A percentile compares a stretch with the other conserved stretches of the same genome.
Evolutionary conservation across 2,888 invertebrate genomes (phyloP).

Genomic region (Troides helena): DNA sequence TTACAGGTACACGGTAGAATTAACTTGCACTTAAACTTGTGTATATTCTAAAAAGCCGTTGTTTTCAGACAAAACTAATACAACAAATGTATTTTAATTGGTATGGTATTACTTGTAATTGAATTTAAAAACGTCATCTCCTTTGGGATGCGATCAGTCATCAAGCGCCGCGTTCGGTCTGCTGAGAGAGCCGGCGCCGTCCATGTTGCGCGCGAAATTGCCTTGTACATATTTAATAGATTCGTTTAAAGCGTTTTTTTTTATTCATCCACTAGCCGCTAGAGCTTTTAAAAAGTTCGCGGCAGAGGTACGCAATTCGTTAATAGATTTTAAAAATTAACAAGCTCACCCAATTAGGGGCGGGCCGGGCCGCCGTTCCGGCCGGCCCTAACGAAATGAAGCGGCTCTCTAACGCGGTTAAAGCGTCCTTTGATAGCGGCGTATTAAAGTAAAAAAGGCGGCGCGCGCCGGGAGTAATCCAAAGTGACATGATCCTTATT

Average conservation of each 20-base stretch:
- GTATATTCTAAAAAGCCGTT: no score
- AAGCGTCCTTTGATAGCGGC: conserved; percentile 62
- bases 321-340: conserved; percentile 77
- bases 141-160: conserved; percentile 29
- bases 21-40: no score
- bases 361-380: conserved; percentile 55
- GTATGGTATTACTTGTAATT: neutral
- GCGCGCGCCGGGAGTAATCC: conserved; percentile 63
- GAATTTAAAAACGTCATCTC: neutral
- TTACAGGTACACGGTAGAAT: no score
- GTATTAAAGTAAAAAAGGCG: conserved; percentile 58
- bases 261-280: conserved; percentile 54
- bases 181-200: conserved; percentile 47
- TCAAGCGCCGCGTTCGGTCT: conserved; percentile 52
- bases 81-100: no score
- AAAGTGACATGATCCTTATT: conserved; percentile 80
- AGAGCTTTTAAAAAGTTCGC: conserved; percentile 54
- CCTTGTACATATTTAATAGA: conserved; percentile 73
- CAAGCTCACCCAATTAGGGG: conserved; percentile 65
- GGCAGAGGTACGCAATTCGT: conserved; percentile 51
- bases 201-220: conserved; percentile 62
- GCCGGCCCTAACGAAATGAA: conserved; percentile 59
- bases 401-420: conserved; percentile 54
- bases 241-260: conserved; percentile 75
- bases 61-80: no score